Evolutionary conservation across 64 coral and sea anemone genomes (phyloP).

Genomic region (Dendronephthya gigantea): DNA sequence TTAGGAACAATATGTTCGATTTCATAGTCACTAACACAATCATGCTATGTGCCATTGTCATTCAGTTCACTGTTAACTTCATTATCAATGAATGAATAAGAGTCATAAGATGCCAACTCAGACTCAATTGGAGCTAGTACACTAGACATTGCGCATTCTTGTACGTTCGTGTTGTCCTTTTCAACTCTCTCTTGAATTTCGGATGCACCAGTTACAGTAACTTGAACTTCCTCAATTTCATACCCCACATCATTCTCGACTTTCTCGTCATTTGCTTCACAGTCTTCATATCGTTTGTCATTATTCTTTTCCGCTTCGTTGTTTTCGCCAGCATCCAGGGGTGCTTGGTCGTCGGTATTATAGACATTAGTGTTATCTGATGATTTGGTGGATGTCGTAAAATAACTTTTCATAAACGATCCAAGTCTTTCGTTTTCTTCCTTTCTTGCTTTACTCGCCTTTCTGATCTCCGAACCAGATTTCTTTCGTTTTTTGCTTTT

Average conservation of each 20-base stretch:
- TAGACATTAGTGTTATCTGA: neutral
- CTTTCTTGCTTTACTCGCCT: neutral
- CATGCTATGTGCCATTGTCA: neutral
- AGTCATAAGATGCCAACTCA: too few relatives aligned
- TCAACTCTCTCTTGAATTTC: too few relatives aligned
- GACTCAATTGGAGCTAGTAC: neutral
- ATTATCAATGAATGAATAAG: neutral
- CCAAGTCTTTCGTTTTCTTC: neutral
- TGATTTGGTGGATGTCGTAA: neutral
- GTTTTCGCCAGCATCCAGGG: neutral
- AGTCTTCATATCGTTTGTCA: neutral
- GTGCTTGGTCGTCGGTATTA: neutral
- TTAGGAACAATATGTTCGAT: neutral
- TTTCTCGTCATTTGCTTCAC: neutral
- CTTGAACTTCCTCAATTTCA: too few relatives aligned
- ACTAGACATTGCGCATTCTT: neutral
- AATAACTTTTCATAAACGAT: constrained; percentile 9
- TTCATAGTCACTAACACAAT: neutral
- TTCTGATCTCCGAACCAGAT: neutral
- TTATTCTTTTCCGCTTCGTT: neutral
- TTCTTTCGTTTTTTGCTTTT: neutral
- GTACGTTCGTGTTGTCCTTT: neutral
- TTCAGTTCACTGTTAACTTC: neutral
- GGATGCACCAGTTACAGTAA: too few relatives aligned
- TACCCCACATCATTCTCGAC: neutral